Base-by-base conservation (phyloP, 2,113 vertebrate genomes). In the Bucco capensis region DNA sequence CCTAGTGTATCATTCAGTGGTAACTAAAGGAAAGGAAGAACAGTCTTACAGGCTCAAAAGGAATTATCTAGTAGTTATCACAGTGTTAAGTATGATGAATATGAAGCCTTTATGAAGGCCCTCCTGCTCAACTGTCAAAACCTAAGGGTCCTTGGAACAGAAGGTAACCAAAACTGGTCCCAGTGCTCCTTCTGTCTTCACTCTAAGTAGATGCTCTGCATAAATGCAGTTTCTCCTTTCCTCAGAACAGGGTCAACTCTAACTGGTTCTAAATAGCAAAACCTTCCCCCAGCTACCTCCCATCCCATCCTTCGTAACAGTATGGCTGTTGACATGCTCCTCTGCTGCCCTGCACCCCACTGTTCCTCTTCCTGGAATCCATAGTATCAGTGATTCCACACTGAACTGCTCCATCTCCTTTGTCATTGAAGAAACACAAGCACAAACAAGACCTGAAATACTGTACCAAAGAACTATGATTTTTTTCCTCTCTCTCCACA, bases 331-430 rank as follows among this genome's bases (percentile, higher is more conserved):
- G 50, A 44, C 14, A 14, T 15, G 19, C 28, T 42, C 51, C 35
- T 31, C 22, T 16, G 19, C 25, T 7, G 8, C 1, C n/a, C 46
- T 47, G 8, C 19, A 25, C n/a, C 22, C 58, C 3, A 0, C n/a
- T 61, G 3, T 28, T 42, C 30, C 42, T 61, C 60, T 30, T 49
- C 37, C 51, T 38, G 9, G 24, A 31, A 54, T 10, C 44, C 38
- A 12, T 0, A 28, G 17, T 0, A 1, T 22, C 65, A 83, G 49
- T 4, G 2, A 25, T 9, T 30, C 33, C 42, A 24, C 10, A 1
- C 50, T 6, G 25, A 78, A 19, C 49, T n/a, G 30, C 22, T 9
- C 31, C 23, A 24, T 6, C 40, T 47, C 47, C 57, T 40, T 27
- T 3, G 10, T 37, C 42, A 40, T 67, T 82, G 38, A 60, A 69